Evolutionary conservation across 1,140 invertebrate genomes (phyloP), one percentile per base, ranked within the genome.

Genomic region (Sycophila sp.): DNA sequence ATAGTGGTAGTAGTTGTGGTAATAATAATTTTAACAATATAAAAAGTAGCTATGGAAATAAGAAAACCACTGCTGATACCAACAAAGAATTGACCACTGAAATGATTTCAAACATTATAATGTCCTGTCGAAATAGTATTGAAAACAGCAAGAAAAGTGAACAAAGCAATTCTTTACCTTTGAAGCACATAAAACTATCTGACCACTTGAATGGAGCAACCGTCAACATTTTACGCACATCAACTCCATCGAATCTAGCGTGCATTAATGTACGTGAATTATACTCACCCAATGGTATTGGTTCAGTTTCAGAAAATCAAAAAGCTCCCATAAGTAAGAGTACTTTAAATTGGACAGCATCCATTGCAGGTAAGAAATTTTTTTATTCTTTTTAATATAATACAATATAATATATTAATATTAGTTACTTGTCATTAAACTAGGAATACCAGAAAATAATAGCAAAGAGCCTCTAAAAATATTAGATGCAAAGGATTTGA

Each of bases 201-300:
- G 69, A 71, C 42, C 69, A 71, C 56, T 53, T 66, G 2, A 71
- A 71, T 60, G 69, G 69, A 19, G 69, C 53, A 5, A 66, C 55
- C 32, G 42, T 71, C 53, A 26, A 66, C 17, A 65, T 71, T 42
- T 59, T 17, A 28, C 53, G 60, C 24, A 15, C 32, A 0, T 22
- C 38, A 49, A 59, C 5, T 51, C 1, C 13, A 51, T 8, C 36
- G 22, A 28, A 38, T 45, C 45, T 55, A 13, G 17, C 32, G 22
- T 34, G 22, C 11, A 69, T 62, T 24, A 34, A 53, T 40, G 11
- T 69, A 15, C n/a, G n/a, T 51, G 45, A 15, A 42, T 24, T 69
- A 13, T n/a, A n/a, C n/a, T 11, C 24, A 42, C 11, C 51, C 5
- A 66, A 32, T 49, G 38, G 4, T n/a, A 4, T 28, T 26, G 49